Percentiles rank a stretch among this genome's conserved stretches.
phyloP scores from a whole-genome alignment of 1,140 invertebrate genomes.

The Aphelenchoides avenae region DNA sequence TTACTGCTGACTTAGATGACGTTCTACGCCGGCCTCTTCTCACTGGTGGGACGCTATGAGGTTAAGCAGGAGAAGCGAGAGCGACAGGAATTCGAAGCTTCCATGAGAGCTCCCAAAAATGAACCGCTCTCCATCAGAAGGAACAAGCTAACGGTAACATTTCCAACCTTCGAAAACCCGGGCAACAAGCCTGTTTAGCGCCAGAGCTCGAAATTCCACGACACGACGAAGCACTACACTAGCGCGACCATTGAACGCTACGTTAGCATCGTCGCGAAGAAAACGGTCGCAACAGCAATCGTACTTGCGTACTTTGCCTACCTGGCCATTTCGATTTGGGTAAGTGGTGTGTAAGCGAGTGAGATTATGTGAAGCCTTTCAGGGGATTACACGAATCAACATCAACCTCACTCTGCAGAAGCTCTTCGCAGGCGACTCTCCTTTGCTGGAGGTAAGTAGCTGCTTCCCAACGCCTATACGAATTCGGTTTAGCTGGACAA shows the following conservation, averaged over 20 bases:
- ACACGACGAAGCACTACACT: constrained; percentile 52
- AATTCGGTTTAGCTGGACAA: constrained; percentile 42
- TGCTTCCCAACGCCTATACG: not conserved
- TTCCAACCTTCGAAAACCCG: not conserved
- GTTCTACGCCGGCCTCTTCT: constrained; percentile 52
- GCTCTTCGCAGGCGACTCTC: constrained; percentile 52
- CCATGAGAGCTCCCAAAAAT: constrained; percentile 25
- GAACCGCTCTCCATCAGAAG: not conserved
- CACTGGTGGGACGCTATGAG: constrained; percentile 52
- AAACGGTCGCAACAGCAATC: constrained; percentile 44
- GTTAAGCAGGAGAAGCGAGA: constrained; percentile 40
- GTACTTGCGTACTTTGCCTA: constrained; percentile 48
- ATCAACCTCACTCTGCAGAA: constrained; percentile 56
- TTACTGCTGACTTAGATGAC: constrained; percentile 48
- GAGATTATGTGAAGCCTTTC: constrained; percentile 14
- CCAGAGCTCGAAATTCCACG: constrained; percentile 56
- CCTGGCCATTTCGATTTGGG: constrained; percentile 49
- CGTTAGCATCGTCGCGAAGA: constrained; percentile 50
- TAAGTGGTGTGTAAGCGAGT: constrained; percentile 10
- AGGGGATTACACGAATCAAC: constrained; percentile 57
- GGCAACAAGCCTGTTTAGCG: constrained; percentile 31
- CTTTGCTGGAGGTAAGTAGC: constrained; percentile 32
- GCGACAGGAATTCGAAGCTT: constrained; percentile 42
- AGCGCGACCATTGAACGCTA: constrained; percentile 44
- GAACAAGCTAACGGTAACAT: not conserved